These are phyloP conservation scores for Acronicta alni DNA, from an alignment of 2,888 invertebrate genomes.

Conservation along the genomic window DNA sequence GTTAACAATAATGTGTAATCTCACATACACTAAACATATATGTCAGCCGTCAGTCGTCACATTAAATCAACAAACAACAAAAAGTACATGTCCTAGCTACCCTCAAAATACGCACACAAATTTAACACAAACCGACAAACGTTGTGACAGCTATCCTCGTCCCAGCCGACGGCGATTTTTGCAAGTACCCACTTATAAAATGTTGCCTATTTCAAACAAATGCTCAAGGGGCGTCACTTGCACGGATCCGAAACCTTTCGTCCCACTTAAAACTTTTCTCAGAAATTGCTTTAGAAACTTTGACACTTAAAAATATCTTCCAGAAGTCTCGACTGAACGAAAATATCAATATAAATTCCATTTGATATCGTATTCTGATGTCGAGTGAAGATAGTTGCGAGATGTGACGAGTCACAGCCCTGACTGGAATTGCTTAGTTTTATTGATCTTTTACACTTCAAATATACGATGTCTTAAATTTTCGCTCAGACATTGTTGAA, in stretches of 20 bases:
- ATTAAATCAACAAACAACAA: conserved; percentile 37
- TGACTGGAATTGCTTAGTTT: conserved; percentile 20
- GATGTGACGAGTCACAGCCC: conserved; percentile 1
- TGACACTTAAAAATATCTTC: conserved; percentile 54
- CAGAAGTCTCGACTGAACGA: conserved; percentile 35
- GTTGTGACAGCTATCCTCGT: conserved; percentile 40
- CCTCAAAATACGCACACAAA: conserved; percentile 31
- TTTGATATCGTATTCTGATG: conserved; percentile 32
- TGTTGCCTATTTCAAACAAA: conserved; percentile 52
- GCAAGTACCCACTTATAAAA: conserved; percentile 51
- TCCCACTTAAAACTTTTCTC: conserved; percentile 55
- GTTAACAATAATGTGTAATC: too few relatives aligned
- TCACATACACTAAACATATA: conserved; percentile 6
- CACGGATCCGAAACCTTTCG: conserved; percentile 49
- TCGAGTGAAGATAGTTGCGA: conserved; percentile 17
- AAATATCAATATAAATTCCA: conserved; percentile 49
- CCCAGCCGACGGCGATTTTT: conserved; percentile 42
- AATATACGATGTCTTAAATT: conserved; percentile 8
- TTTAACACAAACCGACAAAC: conserved; percentile 46
- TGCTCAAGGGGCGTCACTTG: conserved; percentile 53
- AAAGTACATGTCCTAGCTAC: conserved; percentile 37
- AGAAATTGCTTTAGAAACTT: conserved; percentile 55
- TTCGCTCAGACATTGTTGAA: conserved; percentile 7
- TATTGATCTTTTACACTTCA: conserved; percentile 23
- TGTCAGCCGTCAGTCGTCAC: conserved; percentile 9